phyloP scores from a whole-genome alignment of 92 coral and sea anemone species.

The Bergia puertoricense region DNA sequence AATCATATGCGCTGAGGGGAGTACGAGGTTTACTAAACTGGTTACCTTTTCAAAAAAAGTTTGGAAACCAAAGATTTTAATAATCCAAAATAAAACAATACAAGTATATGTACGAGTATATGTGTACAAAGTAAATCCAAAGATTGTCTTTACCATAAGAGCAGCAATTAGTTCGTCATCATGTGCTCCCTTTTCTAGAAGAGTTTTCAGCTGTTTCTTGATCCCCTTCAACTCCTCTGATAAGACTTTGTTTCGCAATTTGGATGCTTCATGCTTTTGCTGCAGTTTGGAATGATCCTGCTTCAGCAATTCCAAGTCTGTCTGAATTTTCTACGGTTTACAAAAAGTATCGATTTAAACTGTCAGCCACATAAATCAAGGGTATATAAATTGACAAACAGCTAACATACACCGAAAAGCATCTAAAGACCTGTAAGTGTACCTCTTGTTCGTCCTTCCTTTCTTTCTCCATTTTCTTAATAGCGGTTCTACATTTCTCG shows the following conservation, averaged over 20 bases:
- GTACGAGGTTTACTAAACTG: too few species aligned
- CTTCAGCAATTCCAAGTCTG: constrained; percentile 68
- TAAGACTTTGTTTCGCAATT: constrained; percentile 90
- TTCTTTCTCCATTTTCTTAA: constrained; percentile 88
- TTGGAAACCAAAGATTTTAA: too few species aligned
- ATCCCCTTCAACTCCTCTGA: constrained; percentile 83
- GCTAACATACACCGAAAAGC: neutral
- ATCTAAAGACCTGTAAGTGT: neutral
- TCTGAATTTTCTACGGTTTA: constrained; percentile 69
- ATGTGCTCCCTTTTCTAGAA: constrained; percentile 95
- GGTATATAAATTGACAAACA: neutral
- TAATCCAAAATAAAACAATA: too few species aligned
- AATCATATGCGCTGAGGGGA: too few species aligned
- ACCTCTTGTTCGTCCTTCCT: constrained; percentile 97
- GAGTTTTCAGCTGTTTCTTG: constrained; percentile 85
- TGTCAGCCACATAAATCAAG: neutral
- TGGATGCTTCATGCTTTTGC: constrained; percentile 91
- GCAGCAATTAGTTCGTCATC: constrained; percentile 95
- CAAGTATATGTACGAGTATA: neutral
- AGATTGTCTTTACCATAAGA: constrained; percentile 71
- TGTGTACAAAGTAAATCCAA: neutral
- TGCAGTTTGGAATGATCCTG: constrained; percentile 85
- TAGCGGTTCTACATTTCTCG: constrained; percentile 78
- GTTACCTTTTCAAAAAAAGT: too few species aligned
- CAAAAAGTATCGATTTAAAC: neutral